A percentile compares a stretch with the other conserved stretches of the same genome.
These are phyloP conservation scores for Myrmophylax atrothorax DNA, from an alignment of 2,113 vertebrate genomes.

Conservation along the genomic window DNA sequence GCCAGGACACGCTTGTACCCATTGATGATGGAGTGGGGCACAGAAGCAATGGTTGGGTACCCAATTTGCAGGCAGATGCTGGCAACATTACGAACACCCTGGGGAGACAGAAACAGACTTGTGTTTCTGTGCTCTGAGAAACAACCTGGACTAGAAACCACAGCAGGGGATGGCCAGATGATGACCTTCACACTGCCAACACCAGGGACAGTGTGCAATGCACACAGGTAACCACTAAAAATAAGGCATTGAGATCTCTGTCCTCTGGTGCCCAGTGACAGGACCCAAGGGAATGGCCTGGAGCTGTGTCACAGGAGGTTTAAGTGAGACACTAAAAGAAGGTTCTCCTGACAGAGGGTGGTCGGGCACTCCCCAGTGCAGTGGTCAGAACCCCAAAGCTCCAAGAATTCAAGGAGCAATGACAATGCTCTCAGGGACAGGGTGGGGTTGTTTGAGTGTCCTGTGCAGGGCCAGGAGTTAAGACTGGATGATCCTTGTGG, in stretches of 20 bases:
- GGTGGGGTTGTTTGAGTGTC: background rate
- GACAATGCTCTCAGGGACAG: background rate
- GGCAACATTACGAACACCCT: conserved; percentile 97
- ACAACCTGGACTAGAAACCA: background rate
- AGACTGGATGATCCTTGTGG: background rate
- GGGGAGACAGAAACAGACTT: background rate
- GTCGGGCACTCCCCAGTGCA: rapidly evolving
- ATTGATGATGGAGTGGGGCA: conserved; percentile 94
- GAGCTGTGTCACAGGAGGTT: background rate
- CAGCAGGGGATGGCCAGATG: rapidly evolving
- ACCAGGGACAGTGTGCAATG: rapidly evolving
- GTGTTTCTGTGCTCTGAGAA: background rate
- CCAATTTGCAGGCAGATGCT: conserved; percentile 96
- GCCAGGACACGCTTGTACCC: conserved; percentile 96
- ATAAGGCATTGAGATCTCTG: background rate
- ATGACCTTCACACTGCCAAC: too few relatives aligned
- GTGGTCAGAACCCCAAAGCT: background rate
- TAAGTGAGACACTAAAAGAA: background rate
- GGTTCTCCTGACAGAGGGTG: background rate
- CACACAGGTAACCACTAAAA: background rate
- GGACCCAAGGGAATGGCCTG: rapidly evolving
- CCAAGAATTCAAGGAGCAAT: background rate
- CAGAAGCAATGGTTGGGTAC: conserved; percentile 94
- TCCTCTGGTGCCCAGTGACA: background rate
- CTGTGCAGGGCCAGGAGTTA: background rate